Evolutionary conservation across 2,797 vertebrate species (phyloP).

Genomic region (Rousettus madagascariensis): DNA sequence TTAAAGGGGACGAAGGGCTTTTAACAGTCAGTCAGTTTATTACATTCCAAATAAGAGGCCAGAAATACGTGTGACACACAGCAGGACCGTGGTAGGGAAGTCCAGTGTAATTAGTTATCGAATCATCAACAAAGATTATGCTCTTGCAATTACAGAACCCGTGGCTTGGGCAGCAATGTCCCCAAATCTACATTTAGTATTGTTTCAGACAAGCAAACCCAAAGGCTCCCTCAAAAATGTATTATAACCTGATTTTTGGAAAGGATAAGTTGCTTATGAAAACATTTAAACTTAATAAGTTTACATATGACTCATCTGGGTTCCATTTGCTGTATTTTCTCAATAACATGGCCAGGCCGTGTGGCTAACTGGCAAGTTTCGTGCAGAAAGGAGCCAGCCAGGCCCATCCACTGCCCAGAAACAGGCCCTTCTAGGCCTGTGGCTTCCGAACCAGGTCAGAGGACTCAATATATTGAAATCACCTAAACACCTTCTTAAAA

Average conservation of each 20-base stretch:
- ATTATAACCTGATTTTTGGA: conserved; percentile 53
- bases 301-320: conserved; percentile 48
- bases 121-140: neutral
- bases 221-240: conserved; percentile 31
- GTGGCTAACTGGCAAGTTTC: neutral
- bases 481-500: neutral
- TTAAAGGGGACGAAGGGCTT: neutral
- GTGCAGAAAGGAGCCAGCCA: neutral
- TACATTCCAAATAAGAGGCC: neutral
- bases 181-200: neutral
- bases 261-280: conserved; percentile 58
- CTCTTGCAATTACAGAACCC: neutral
- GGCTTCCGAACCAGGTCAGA: neutral
- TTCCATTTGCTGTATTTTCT: neutral
- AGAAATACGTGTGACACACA: neutral
- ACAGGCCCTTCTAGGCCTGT: neutral
- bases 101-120: neutral
- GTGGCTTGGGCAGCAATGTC: neutral
- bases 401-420: neutral
- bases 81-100: neutral
- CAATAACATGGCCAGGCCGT: neutral
- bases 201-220: conserved; percentile 37
- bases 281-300: conserved; percentile 57
- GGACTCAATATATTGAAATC: neutral
- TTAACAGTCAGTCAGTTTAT: neutral